A percentile compares a stretch with the other conserved stretches of the same genome.
phyloP scores from a whole-genome alignment of 2,797 vertebrate species.

The Enteromius fasciolatus region DNA sequence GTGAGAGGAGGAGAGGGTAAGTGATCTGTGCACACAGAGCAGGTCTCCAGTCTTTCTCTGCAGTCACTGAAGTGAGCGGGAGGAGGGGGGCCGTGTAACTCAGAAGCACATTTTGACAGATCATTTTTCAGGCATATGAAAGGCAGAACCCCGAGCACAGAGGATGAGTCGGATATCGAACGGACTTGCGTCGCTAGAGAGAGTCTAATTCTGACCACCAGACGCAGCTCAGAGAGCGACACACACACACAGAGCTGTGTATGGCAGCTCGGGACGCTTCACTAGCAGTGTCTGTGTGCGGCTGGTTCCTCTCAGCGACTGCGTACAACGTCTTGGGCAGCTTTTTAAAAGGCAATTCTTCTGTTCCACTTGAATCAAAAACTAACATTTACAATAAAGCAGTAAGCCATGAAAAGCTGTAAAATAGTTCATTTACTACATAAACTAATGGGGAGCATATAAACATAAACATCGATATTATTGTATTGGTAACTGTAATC shows the following conservation, averaged over 20 bases:
- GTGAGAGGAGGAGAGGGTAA: slow-evolving; percentile 9
- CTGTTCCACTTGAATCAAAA: background rate
- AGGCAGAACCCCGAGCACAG: slow-evolving; percentile 60
- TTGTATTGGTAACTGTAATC: background rate
- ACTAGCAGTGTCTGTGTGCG: slow-evolving; percentile 3
- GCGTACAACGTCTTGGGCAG: background rate
- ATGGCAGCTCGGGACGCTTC: slow-evolving; percentile 8
- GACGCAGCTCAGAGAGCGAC: slow-evolving; percentile 38
- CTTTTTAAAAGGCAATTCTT: background rate
- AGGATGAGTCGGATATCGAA: slow-evolving; percentile 54
- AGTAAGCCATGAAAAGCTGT: too few species aligned
- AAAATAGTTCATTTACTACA: background rate
- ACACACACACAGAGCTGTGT: slow-evolving; percentile 14
- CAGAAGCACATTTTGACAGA: slow-evolving; percentile 58
- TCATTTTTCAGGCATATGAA: slow-evolving; percentile 66
- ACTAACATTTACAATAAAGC: background rate
- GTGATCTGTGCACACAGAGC: slow-evolving; percentile 26
- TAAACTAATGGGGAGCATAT: background rate
- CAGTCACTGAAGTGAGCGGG: slow-evolving; percentile 28
- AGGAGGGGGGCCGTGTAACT: slow-evolving; percentile 39
- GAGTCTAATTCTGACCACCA: slow-evolving; percentile 46
- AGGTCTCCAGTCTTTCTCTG: slow-evolving; percentile 39
- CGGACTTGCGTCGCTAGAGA: slow-evolving; percentile 51
- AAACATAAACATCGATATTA: background rate
- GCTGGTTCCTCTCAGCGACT: slow-evolving; percentile 3